phyloP scores from a whole-genome alignment of 2,888 invertebrate species.

The Lamproptera curius region DNA sequence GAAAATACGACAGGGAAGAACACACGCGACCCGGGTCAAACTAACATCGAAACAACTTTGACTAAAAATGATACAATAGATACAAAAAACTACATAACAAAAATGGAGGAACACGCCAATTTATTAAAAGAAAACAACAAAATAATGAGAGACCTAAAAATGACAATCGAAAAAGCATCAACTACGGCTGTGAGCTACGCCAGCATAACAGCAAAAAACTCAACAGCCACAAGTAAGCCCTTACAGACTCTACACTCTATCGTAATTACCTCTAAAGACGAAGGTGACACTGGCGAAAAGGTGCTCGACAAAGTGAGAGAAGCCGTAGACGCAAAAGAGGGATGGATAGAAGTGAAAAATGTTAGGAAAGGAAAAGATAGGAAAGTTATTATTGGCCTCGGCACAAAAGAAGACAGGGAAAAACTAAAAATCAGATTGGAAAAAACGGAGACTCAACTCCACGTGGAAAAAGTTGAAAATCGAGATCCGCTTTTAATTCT shows the following conservation, averaged over 20 bases:
- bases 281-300: constrained; percentile 1
- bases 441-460: not conserved
- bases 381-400: constrained; percentile 2
- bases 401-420: not conserved
- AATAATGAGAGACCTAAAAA: no score
- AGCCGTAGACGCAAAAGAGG: constrained; percentile 15
- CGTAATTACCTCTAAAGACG: not conserved
- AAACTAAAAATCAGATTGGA: not conserved
- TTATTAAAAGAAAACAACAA: no score
- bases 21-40: no score
- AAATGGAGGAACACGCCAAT: no score
- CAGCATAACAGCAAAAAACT: no score
- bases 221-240: no score
- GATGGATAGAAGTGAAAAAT: constrained; percentile 8
- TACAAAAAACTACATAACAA: no score
- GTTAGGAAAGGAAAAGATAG: constrained; percentile 13
- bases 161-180: no score
- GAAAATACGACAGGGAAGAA: no score
- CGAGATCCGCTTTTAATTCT: constrained; percentile 20
- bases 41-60: no score
- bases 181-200: no score
- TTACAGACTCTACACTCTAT: not conserved
- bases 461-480: not conserved
- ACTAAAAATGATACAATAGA: no score
- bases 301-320: constrained; percentile 14